phyloP scores from a whole-genome alignment of 2,113 vertebrate genomes.

The Capreolus pygargus region DNA sequence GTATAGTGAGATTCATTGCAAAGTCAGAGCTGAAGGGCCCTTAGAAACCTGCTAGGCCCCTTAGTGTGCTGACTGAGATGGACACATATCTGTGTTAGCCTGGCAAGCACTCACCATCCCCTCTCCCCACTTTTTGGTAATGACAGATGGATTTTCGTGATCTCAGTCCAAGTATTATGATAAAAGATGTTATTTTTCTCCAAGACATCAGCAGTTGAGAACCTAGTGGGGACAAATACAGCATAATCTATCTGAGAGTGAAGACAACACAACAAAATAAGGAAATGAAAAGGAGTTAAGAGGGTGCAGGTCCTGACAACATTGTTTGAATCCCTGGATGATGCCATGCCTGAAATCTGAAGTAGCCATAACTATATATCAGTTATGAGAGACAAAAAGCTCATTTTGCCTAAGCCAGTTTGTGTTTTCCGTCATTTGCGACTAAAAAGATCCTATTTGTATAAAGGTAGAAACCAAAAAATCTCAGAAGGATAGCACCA shows the following conservation, averaged over 20 bases:
- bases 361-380: background rate
- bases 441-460: background rate
- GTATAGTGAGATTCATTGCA: background rate
- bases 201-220: background rate
- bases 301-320: background rate
- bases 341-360: background rate
- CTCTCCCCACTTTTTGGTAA: background rate
- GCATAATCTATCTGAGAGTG: background rate
- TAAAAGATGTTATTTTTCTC: background rate
- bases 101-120: background rate
- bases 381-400: background rate
- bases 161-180: background rate
- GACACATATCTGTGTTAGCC: too few species aligned
- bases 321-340: background rate
- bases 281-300: background rate
- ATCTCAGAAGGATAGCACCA: background rate
- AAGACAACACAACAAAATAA: background rate
- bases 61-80: background rate
- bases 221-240: background rate
- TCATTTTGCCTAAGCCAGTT: background rate
- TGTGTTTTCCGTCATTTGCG: background rate
- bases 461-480: background rate
- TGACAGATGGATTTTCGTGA: background rate
- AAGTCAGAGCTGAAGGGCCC: background rate
- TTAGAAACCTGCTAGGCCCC: background rate